Evolutionary conservation across 1,140 invertebrate species (phyloP).

Genomic region (Anastatus disparis): DNA sequence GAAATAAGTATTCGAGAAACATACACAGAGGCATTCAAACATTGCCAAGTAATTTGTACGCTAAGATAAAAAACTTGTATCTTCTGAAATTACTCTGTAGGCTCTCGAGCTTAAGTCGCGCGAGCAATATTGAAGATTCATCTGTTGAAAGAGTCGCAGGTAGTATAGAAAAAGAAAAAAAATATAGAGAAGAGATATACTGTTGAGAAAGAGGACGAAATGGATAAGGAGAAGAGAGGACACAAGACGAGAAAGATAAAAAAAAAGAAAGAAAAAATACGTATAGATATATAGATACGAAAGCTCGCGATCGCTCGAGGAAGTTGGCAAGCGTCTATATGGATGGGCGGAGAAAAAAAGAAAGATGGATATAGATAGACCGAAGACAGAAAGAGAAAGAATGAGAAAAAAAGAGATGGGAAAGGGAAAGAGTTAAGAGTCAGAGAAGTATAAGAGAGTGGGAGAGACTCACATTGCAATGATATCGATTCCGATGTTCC

Average conservation of each 20-base stretch:
- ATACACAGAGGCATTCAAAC: conserved; percentile 19
- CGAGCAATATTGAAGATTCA: conserved; percentile 32
- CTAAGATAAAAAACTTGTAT: neutral
- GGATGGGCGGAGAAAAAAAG: conserved; percentile 40
- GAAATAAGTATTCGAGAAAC: too few relatives aligned
- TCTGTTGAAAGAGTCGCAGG: conserved; percentile 36
- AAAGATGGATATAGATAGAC: too few relatives aligned
- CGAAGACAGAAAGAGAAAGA: conserved; percentile 42
- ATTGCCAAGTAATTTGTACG: neutral
- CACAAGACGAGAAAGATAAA: neutral
- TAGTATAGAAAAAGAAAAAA: conserved; percentile 42
- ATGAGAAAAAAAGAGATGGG: conserved; percentile 54
- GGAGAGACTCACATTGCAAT: conserved; percentile 64
- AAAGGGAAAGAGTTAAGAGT: conserved; percentile 63
- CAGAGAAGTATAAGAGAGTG: conserved; percentile 43
- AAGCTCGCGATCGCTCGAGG: conserved; percentile 18
- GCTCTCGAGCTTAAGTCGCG: conserved; percentile 21
- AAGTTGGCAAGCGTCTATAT: conserved; percentile 31
- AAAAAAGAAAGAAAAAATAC: conserved; percentile 28
- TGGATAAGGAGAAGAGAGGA: conserved; percentile 40
- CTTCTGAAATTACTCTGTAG: conserved; percentile 15
- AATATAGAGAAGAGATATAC: conserved; percentile 11
- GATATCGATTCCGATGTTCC: conserved; percentile 68
- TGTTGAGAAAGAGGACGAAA: neutral
- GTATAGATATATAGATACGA: too few relatives aligned